Evolutionary conservation across 2,888 invertebrate species (phyloP), one percentile per base, ranked within the genome.

Genomic region (Volucella bombylans): DNA sequence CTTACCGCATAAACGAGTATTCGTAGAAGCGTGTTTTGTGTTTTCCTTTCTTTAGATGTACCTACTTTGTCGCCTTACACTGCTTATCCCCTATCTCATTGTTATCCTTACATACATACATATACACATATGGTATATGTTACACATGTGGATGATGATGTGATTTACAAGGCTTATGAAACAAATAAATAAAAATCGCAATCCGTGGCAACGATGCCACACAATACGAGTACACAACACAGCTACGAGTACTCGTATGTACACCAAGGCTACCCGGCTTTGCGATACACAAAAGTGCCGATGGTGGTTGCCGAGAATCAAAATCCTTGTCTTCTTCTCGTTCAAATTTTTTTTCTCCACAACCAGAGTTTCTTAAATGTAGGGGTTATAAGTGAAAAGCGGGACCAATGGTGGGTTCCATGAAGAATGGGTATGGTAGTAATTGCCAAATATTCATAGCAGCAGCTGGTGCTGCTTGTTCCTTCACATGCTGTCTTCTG

Each of bases 381-480:
- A 31, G 68, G 43, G 15, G 15, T 61, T 31, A 31, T 18, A 31
- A n/a, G 47, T 15, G 18, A 47, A 31, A 8, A 38, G 41, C 8
- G 9, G 49, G 61, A 15, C 49, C 49, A 49, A 54, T 45, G 57
- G 11, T 14, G 38, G 43, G 23, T 23, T 23, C 23, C 23, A 23
- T 15, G 41, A 41, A 65, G 59, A 12, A 31, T n/a, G n/a, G 15
- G 43, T 64, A 57, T 65, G 69, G 76, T 67, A 76, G 80, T 85
- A 85, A 85, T 85, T 85, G 83, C 83, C 83, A 81, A 85, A 85
- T 85, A 85, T 85, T 80, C 83, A 76, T 76, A 80, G 71, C 61
- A 80, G 80, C 83, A 85, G 80, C 69, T 85, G 83, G 80, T 80
- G 83, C 80, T 80, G 54, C 69, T 71, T 80, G 61, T 85, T 62